Base-by-base conservation (phyloP, 2,888 invertebrate genomes). In the Geophilus truncorum region DNA sequence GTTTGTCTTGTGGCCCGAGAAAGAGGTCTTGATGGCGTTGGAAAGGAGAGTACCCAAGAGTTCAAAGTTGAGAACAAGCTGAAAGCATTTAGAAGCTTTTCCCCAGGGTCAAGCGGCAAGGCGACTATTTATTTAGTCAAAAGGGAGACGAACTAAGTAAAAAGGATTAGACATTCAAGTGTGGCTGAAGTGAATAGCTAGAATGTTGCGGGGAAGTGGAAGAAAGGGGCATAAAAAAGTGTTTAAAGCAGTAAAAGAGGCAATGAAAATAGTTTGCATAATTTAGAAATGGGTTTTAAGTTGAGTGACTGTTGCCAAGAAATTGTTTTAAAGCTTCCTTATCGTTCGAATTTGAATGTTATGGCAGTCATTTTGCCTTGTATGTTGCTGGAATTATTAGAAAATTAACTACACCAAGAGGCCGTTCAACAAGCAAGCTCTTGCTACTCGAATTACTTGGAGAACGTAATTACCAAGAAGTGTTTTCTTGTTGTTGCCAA, bases 241-340 rank as follows among this genome's bases (percentile, higher is more conserved):
- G 70, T 28, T 62, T 70, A 28, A 70, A 28, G 70, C 28, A 9
- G 28, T 70, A 15, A 70, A 70, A 70, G 70, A 28, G 70, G 70
- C 70, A 70, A 70, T 70, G 70, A 70, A 70, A 70, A 70, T 70
- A 70, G 70, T 70, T 70, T 70, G 70, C 70, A 70, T 70, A 70
- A 70, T 70, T 70, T 70, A 25, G 70, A 70, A 70, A 70, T 70
- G 70, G n/a, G 70, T 10, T 70, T 70, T 70, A 70, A 70, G 70
- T 70, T 70, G 70, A 70, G 70, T 28, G 70, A 70, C 25, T 70
- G 45, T 57, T 70, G 70, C 70, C 70, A 70, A 70, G 70, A 70
- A 70, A 70, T 70, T 70, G 70, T 70, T 70, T 70, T 70, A 70
- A 28, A 70, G 70, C 70, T 70, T 70, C 70, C 28, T 70, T 70